A percentile compares a stretch with the other conserved stretches of the same genome.
Conservation (phyloP, 2,797 vertebrate species). For the Danio choprae region DNA sequence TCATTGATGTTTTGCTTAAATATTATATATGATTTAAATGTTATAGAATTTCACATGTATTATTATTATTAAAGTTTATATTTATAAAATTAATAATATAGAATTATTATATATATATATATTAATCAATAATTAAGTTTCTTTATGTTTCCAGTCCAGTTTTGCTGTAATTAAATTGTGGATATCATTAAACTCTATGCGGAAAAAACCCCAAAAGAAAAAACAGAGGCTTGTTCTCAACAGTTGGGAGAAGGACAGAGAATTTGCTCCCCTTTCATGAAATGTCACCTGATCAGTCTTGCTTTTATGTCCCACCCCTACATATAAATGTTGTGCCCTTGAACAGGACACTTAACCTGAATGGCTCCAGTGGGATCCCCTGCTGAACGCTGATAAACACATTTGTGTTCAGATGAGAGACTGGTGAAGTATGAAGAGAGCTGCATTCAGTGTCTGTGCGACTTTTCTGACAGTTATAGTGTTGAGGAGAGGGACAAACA, state of each 20-base stretch:
- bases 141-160: not conserved
- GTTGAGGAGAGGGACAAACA: conserved; percentile 76
- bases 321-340: conserved; percentile 21
- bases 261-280: not conserved
- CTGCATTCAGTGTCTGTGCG: conserved; percentile 70
- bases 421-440: conserved; percentile 62
- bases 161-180: not conserved
- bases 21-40: too few species aligned
- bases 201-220: not conserved
- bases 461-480: conserved; percentile 74
- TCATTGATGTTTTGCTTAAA: too few species aligned
- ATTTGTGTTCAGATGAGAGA: conserved; percentile 43
- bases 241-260: conserved; percentile 3
- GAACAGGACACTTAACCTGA: conserved; percentile 21
- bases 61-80: not conserved
- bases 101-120: too few species aligned
- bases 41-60: not conserved
- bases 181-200: not conserved
- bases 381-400: conserved; percentile 20
- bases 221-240: conserved; percentile 25
- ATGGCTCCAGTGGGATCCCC: conserved; percentile 27
- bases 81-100: not conserved
- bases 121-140: not conserved
- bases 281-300: conserved; percentile 32
- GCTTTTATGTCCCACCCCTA: conserved; percentile 23